These are phyloP conservation scores for Turnix velox DNA, from an alignment of 2,113 vertebrate species.

Conservation along the genomic window DNA sequence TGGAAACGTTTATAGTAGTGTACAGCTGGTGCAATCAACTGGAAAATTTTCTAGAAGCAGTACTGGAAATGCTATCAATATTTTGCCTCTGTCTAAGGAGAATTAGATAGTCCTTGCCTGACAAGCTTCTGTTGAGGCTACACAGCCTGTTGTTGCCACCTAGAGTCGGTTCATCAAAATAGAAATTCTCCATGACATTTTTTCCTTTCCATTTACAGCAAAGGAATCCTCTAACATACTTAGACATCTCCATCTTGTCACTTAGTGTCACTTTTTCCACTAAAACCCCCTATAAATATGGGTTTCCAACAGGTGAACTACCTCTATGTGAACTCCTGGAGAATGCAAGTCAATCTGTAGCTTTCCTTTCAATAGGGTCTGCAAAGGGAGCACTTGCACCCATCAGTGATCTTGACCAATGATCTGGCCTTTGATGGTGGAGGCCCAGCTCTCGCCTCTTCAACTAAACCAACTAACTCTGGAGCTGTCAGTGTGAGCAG, in stretches of 20 bases:
- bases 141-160: conserved; percentile 63
- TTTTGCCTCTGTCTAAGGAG: background rate
- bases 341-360: background rate
- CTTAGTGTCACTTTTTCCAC: fast-evolving
- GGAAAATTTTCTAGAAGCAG: background rate
- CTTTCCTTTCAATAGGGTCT: background rate
- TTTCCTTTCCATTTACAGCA: background rate
- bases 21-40: background rate
- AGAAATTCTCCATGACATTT: background rate
- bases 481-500: fast-evolving
- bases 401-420: background rate
- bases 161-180: conserved; percentile 37
- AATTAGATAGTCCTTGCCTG: background rate
- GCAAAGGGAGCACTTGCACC: background rate
- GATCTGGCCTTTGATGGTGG: background rate
- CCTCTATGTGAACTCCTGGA: fast-evolving
- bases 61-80: background rate
- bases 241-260: background rate
- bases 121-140: background rate
- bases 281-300: fast-evolving
- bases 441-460: background rate
- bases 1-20: background rate
- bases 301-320: background rate
- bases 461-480: background rate
- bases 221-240: background rate